Conservation (phyloP, 2,888 invertebrate genomes). For the Drosophila kokeensis region DNA sequence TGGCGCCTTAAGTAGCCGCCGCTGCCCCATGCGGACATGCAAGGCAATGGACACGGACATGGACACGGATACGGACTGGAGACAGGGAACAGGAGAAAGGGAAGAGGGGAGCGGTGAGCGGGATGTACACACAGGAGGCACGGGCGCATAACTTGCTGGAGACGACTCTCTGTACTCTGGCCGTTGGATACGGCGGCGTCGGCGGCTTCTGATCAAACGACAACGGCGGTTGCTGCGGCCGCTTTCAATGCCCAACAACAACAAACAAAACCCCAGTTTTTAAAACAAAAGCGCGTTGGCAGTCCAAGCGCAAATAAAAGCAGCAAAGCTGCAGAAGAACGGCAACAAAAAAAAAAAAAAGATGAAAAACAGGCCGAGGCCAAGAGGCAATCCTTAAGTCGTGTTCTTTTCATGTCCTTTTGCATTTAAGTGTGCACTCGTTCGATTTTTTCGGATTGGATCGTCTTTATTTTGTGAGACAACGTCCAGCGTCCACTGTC, state of each 20-base stretch:
- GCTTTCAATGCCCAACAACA: conserved; percentile 60
- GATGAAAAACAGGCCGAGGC: conserved; percentile 4
- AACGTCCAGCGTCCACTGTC: conserved; percentile 36
- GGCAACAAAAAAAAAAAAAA: conserved; percentile 15
- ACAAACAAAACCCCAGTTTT: conserved; percentile 36
- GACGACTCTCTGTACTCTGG: conserved; percentile 23
- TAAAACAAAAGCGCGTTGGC: conserved; percentile 77
- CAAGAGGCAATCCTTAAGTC: conserved; percentile 70
- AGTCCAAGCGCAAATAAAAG: conserved; percentile 42
- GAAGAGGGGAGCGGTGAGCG: neutral
- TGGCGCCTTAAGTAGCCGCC: conserved; percentile 75
- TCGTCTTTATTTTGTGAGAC: conserved; percentile 72
- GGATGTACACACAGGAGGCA: conserved; percentile 25
- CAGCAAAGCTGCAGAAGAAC: conserved; percentile 24
- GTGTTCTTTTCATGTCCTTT: conserved; percentile 79
- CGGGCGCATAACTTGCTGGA: conserved; percentile 59
- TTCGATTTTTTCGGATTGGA: conserved; percentile 70
- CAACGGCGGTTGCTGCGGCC: conserved; percentile 51
- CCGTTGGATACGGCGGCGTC: conserved; percentile 38
- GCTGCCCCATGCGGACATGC: conserved; percentile 57
- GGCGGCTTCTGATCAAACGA: conserved; percentile 73
- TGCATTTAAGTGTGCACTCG: conserved; percentile 79
- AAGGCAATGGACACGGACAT: conserved; percentile 47
- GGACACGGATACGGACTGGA: conserved; percentile 11
- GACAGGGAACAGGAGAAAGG: neutral